Evolutionary conservation across 2,113 vertebrate species (phyloP).

Genomic region (Rhipidura dahli): DNA sequence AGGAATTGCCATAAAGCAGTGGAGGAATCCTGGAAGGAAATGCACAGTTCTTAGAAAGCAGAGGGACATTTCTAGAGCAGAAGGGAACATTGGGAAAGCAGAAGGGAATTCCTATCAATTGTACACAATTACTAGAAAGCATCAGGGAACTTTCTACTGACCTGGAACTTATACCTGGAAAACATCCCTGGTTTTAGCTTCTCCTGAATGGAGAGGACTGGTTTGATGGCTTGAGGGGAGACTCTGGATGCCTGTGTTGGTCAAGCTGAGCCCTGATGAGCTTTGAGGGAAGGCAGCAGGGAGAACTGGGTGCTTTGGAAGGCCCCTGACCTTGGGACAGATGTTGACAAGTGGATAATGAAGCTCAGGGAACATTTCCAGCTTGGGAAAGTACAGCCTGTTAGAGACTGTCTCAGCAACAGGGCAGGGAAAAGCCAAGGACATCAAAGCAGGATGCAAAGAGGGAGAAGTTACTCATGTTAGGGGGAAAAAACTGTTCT

Average conservation of each 20-base stretch:
- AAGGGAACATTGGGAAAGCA: background rate
- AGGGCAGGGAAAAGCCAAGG: slow-evolving; percentile 13
- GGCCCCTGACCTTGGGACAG: background rate
- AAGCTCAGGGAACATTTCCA: background rate
- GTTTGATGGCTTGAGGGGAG: background rate
- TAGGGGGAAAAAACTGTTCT: background rate
- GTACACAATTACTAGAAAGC: background rate
- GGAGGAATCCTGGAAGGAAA: background rate
- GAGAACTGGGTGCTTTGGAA: background rate
- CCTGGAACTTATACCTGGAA: background rate
- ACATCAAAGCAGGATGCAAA: background rate
- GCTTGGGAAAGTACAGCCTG: background rate
- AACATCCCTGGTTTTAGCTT: background rate
- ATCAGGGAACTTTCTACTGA: background rate
- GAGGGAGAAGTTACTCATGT: background rate
- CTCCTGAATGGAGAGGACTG: background rate
- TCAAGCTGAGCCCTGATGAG: background rate
- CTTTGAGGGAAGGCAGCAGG: background rate
- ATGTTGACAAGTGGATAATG: background rate
- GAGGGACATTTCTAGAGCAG: background rate
- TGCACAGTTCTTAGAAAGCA: background rate
- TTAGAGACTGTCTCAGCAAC: background rate
- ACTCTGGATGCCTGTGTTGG: background rate
- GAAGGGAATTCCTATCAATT: background rate
- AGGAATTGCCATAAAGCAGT: background rate